These are phyloP conservation scores for Hipposideros larvatus DNA, from an alignment of 2,797 vertebrate species.

Conservation along the genomic window DNA sequence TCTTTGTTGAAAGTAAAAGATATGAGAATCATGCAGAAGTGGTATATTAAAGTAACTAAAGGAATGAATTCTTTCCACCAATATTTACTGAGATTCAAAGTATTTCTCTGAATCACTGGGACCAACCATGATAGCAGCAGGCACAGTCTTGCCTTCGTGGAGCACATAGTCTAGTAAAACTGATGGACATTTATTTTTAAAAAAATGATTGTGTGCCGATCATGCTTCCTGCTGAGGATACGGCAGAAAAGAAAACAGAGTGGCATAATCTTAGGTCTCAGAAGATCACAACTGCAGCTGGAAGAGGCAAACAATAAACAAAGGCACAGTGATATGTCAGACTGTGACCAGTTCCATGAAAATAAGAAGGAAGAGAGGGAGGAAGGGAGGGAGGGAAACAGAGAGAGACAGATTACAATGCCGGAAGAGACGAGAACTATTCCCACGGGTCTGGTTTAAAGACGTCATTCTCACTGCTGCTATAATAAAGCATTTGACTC, in stretches of 20 bases:
- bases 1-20: neutral
- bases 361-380: neutral
- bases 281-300: neutral
- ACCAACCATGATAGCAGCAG: neutral
- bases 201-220: neutral
- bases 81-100: neutral
- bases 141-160: neutral
- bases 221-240: neutral
- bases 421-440: too few relatives aligned
- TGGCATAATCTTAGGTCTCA: neutral
- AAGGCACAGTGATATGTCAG: neutral
- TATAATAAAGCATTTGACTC: neutral
- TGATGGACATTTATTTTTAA: neutral
- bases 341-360: neutral
- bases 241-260: neutral
- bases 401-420: neutral
- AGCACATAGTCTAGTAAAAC: neutral
- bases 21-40: neutral
- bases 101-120: neutral
- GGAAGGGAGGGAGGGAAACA: neutral
- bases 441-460: neutral
- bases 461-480: neutral
- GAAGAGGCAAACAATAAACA: neutral
- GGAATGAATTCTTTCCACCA: neutral
- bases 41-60: neutral